A percentile compares a stretch with the other conserved stretches of the same genome.
phyloP scores from a whole-genome alignment of 2,113 vertebrate species.

The Psittacus erithacus region DNA sequence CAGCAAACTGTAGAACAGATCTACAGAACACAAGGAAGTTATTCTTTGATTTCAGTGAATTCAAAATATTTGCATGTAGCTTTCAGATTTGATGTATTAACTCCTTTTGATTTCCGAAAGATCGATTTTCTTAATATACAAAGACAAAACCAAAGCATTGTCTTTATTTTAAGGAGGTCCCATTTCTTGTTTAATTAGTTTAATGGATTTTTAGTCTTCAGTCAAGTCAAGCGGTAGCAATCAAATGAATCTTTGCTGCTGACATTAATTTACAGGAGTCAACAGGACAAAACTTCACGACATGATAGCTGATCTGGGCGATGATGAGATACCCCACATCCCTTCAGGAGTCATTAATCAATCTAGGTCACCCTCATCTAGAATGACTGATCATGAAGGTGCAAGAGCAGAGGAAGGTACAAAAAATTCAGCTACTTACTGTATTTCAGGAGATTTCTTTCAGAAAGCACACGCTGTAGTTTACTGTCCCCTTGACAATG shows the following conservation, averaged over 20 bases:
- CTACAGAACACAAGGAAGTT: not conserved
- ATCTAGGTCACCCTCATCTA: constrained; percentile 81
- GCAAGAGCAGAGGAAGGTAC: constrained; percentile 84
- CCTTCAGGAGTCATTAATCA: constrained; percentile 83
- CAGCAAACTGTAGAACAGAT: constrained; percentile 39
- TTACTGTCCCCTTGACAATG: constrained; percentile 36
- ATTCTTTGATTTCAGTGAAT: not conserved
- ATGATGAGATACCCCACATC: constrained; percentile 81
- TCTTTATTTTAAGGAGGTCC: constrained; percentile 55
- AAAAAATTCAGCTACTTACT: constrained; percentile 76
- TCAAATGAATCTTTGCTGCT: constrained; percentile 79
- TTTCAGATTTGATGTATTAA: constrained; percentile 19
- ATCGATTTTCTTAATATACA: not conserved
- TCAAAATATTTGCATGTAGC: constrained; percentile 35
- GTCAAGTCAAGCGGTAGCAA: constrained; percentile 70
- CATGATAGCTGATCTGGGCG: constrained; percentile 84
- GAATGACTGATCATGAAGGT: constrained; percentile 84
- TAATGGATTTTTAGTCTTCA: constrained; percentile 67
- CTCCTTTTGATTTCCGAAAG: constrained; percentile 24
- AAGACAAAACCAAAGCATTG: constrained; percentile 10
- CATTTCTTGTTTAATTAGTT: constrained; percentile 56
- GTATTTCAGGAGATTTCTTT: constrained; percentile 64
- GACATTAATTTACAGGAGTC: constrained; percentile 82
- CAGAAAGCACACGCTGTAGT: constrained; percentile 23
- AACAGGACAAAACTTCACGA: constrained; percentile 83